Conservation (phyloP, 2,113 vertebrate genomes). For the Aptenodytes forsteri region DNA sequence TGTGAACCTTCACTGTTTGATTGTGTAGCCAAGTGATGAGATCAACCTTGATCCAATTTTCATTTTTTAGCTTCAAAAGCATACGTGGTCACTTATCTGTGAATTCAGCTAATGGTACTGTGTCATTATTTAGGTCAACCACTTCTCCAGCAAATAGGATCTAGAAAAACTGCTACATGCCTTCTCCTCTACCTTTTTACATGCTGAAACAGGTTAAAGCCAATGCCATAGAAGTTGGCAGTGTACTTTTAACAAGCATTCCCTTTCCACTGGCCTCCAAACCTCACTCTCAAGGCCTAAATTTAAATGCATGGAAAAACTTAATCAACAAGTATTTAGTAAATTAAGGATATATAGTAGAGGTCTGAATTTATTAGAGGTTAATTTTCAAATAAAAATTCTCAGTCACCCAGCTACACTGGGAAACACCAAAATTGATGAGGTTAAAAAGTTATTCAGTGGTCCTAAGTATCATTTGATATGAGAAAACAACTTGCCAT, state of each 20-base stretch:
- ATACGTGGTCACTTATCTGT: fast-evolving
- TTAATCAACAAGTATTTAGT: not conserved
- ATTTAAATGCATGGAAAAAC: not conserved
- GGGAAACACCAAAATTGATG: not conserved
- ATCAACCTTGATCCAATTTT: not conserved
- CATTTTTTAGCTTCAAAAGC: fast-evolving
- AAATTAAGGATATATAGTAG: not conserved
- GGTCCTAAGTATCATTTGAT: not conserved
- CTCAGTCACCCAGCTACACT: not conserved
- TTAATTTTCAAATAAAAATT: not conserved
- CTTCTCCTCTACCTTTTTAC: too few species aligned
- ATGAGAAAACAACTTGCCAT: not conserved
- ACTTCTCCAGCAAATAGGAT: not conserved
- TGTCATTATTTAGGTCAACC: not conserved
- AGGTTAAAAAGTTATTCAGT: not conserved
- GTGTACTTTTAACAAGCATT: not conserved
- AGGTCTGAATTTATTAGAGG: not conserved
- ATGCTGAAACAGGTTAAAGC: not conserved
- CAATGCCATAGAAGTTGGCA: not conserved
- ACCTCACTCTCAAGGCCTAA: not conserved
- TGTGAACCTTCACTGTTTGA: not conserved
- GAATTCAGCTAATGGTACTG: not conserved
- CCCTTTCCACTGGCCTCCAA: not conserved
- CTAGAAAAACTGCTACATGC: not conserved
- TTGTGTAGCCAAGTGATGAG: too few species aligned